Evolutionary conservation across 2,888 invertebrate genomes (phyloP), one percentile per base, ranked within the genome.

Genomic region (Synergus gifuensis): DNA sequence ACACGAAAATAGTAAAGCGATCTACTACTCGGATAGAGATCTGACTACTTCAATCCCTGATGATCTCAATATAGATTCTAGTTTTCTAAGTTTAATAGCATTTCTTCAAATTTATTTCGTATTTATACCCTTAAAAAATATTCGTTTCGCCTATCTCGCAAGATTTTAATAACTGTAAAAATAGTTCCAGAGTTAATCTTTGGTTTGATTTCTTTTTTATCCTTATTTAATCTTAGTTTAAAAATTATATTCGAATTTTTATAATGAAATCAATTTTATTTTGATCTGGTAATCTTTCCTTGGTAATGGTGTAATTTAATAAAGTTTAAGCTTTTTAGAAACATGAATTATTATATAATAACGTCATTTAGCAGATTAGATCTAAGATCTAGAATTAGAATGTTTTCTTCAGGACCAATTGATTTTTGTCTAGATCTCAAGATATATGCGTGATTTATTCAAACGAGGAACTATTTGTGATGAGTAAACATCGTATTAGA

Each of bases 11-110:
- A 73, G 69, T 49, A 73, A 54, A 54, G 12, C 46, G 49, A 73
- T 73, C 69, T 4, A 73, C 36, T 11, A 18, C 22, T 60, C 22
- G 69, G 36, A 73, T 73, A 44, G 9, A 36, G 46, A 64, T 64
- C 64, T 22, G 14, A 16, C 22, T 16, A 46, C 28, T 64, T n/a
- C 22, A 67, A n/a, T 28, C n/a, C 69, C 49, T 36, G 54, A 73
- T 49, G 69, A 49, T 54, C 69, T 73, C 11, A 73, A 73, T 73
- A 73, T 73, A 73, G 69, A 73, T 73, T 46, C 36, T 4, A 36
- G 16, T 73, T n/a, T 49, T 36, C 49, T 54, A 4, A 73, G 28
- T 73, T 69, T 36, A 36, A n/a, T n/a, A n/a, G n/a, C n/a, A 16
- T 7, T 8, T 1, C n/a, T 54, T 54, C 8, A n/a, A 12, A 5